Conservation (phyloP, 2,113 vertebrate genomes). For the Scartelaos histophorus region DNA sequence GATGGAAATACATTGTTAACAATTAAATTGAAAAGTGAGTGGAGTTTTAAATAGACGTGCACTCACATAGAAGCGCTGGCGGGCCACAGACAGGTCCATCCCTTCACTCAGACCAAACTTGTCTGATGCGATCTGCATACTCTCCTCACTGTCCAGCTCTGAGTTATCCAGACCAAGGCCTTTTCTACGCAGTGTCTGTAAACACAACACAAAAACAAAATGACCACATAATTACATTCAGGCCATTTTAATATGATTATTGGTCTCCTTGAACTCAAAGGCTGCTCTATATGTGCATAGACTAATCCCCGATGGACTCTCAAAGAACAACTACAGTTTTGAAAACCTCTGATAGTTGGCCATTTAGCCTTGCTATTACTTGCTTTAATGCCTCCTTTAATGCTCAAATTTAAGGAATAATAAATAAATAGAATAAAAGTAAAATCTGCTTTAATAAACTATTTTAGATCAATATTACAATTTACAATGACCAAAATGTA, state of each 20-base stretch:
- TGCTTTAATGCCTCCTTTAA: no score
- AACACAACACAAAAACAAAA: slow-evolving; percentile 15
- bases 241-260: background rate
- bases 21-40: background rate
- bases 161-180: slow-evolving; percentile 83
- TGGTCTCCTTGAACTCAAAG: background rate
- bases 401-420: no score
- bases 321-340: no score
- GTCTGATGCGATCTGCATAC: slow-evolving; percentile 70
- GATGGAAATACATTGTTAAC: no score
- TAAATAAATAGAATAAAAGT: no score
- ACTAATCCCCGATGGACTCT: no score
- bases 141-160: slow-evolving; percentile 84
- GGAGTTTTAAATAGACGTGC: slow-evolving; percentile 27
- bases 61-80: slow-evolving; percentile 87
- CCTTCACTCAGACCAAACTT: slow-evolving; percentile 79
- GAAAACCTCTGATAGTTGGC: no score
- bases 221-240: background rate
- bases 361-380: no score
- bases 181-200: slow-evolving; percentile 89
- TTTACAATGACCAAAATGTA: no score
- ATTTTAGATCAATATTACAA: no score
- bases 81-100: slow-evolving; percentile 78
- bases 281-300: background rate
- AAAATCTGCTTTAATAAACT: no score